Conservation (phyloP, 30 jellyfish, hydroid and myxozoan species). For the Phacellophora camtschatica region DNA sequence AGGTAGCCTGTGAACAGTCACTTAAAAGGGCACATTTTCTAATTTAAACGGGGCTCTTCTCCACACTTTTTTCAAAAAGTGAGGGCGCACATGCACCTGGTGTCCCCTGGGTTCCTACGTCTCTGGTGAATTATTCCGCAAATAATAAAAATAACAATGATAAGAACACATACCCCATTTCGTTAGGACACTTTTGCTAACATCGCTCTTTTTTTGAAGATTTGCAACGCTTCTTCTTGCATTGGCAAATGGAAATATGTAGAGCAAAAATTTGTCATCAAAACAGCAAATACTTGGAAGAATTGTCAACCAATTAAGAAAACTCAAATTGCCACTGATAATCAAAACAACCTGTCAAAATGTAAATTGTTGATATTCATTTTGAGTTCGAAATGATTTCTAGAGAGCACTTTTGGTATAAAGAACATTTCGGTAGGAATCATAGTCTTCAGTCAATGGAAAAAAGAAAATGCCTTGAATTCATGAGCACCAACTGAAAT, state of each 20-base stretch:
- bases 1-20: too few relatives aligned
- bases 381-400: too few relatives aligned
- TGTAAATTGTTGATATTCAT: too few relatives aligned
- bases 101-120: too few relatives aligned
- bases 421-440: too few relatives aligned
- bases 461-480: too few relatives aligned
- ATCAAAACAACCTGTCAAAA: slow-evolving; percentile 63
- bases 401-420: too few relatives aligned
- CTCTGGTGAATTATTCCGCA: neutral
- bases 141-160: neutral
- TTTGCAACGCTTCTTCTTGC: neutral
- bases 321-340: slow-evolving; percentile 76
- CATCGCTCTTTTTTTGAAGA: neutral
- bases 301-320: slow-evolving; percentile 73
- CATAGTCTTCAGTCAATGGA: too few relatives aligned
- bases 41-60: neutral
- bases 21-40: neutral
- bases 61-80: too few relatives aligned
- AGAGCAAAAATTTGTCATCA: slow-evolving; percentile 54
- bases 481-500: too few relatives aligned
- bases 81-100: too few relatives aligned
- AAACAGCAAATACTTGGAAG: slow-evolving; percentile 71
- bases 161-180: neutral
- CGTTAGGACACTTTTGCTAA: neutral
- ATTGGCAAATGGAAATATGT: slow-evolving; percentile 17